Evolutionary conservation across 2,888 invertebrate species (phyloP).

Genomic region (Agelastica alni): DNA sequence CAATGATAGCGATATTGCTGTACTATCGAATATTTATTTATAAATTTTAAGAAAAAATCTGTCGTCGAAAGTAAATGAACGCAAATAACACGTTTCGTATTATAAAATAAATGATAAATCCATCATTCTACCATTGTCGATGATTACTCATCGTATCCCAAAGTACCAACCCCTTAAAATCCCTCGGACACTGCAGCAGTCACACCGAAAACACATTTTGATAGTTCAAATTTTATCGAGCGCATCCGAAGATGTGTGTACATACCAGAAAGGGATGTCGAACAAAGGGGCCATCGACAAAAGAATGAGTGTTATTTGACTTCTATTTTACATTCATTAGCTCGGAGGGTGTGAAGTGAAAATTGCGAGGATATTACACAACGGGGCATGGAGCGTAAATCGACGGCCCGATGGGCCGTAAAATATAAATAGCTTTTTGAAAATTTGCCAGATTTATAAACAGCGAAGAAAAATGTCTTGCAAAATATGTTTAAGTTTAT

Average conservation of each 20-base stretch:
- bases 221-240: conserved; percentile 15
- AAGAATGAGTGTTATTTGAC: conserved; percentile 23
- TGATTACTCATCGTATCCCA: conserved; percentile 4
- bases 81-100: too few species aligned
- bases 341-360: conserved; percentile 21
- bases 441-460: too few species aligned
- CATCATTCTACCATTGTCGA: neutral
- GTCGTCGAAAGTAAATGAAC: too few species aligned
- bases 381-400: conserved; percentile 15
- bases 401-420: conserved; percentile 20
- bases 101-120: too few species aligned
- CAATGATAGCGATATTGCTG: too few species aligned
- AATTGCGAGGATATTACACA: conserved; percentile 20
- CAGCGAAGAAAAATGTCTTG: too few species aligned
- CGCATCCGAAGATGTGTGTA: conserved; percentile 15
- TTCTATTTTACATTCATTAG: conserved; percentile 23
- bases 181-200: neutral
- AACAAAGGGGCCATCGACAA: conserved; percentile 10
- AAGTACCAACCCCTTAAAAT: neutral
- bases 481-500: too few species aligned
- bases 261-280: conserved; percentile 4
- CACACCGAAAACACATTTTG: conserved; percentile 5
- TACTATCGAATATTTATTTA: too few species aligned
- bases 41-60: too few species aligned
- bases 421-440: conserved; percentile 21